A percentile compares a stretch with the other conserved stretches of the same genome.
These are phyloP conservation scores for Quadroppia sp. DNA, from an alignment of 2,888 invertebrate species.

Conservation along the genomic window DNA sequence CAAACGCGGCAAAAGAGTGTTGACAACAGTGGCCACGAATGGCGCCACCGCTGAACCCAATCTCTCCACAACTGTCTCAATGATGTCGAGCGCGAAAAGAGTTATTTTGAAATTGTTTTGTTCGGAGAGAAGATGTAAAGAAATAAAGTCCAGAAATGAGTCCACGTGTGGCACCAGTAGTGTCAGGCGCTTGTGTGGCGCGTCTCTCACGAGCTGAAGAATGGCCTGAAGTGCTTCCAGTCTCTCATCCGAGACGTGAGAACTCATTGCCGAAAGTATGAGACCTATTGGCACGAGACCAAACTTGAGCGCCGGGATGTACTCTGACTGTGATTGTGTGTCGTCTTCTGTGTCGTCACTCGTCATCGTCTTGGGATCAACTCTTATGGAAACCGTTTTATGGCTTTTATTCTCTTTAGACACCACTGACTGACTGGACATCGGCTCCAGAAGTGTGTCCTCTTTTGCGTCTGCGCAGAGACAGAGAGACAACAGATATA, in stretches of 20 bases:
- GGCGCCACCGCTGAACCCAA: constrained; percentile 53
- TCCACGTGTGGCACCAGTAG: constrained; percentile 62
- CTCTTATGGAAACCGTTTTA: too few species aligned
- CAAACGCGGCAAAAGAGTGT: constrained; percentile 55
- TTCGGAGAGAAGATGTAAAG: constrained; percentile 58
- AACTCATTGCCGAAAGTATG: constrained; percentile 8
- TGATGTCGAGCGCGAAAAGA: constrained; percentile 55
- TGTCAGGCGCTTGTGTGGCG: constrained; percentile 55
- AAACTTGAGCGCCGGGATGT: background rate
- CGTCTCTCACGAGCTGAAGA: constrained; percentile 44
- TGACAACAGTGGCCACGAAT: constrained; percentile 56
- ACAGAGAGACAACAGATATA: too few species aligned
- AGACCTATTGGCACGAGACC: constrained; percentile 42
- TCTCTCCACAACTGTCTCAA: constrained; percentile 55
- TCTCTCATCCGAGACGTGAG: constrained; percentile 1
- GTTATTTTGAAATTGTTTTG: constrained; percentile 61
- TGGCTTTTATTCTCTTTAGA: too few species aligned
- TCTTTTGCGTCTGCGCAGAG: background rate
- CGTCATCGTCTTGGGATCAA: background rate
- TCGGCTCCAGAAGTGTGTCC: background rate
- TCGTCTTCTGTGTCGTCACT: background rate
- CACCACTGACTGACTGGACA: too few species aligned
- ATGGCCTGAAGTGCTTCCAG: constrained; percentile 37
- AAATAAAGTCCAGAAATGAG: constrained; percentile 61
- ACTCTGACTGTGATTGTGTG: background rate